Conservation (phyloP, 2,888 invertebrate genomes). For the Dorcus hopei region DNA sequence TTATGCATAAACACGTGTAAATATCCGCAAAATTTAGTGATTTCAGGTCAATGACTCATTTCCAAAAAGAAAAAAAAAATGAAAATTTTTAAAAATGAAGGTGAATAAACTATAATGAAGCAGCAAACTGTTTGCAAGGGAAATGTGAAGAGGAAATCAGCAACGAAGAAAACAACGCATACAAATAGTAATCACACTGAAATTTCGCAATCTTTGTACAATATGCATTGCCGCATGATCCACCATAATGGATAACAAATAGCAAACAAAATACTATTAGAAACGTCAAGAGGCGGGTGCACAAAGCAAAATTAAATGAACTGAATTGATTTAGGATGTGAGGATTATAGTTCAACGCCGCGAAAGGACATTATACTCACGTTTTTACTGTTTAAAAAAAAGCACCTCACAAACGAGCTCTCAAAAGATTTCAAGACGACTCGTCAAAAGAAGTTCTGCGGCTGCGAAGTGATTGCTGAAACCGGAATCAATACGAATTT, state of each 20-base stretch:
- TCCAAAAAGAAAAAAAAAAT: background rate
- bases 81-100: too few species aligned
- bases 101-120: background rate
- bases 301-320: constrained; percentile 9
- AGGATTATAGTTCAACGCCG: too few species aligned
- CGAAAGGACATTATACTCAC: constrained; percentile 38
- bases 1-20: constrained; percentile 4
- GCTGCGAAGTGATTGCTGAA: constrained; percentile 32
- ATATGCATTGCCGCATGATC: constrained; percentile 30
- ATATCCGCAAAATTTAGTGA: constrained; percentile 16
- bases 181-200: too few species aligned
- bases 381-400: constrained; percentile 50
- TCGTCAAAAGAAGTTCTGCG: constrained; percentile 38
- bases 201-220: background rate
- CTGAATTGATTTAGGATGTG: too few species aligned
- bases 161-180: background rate
- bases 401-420: constrained; percentile 46
- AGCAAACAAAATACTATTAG: constrained; percentile 17
- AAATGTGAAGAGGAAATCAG: background rate
- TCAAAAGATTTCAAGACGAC: constrained; percentile 33
- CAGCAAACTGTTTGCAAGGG: background rate
- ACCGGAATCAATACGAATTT: constrained; percentile 41
- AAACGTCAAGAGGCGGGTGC: constrained; percentile 16
- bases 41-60: constrained; percentile 22
- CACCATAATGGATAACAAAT: constrained; percentile 30